phyloP scores from a whole-genome alignment of 2,888 invertebrate species.

The Tenthredo notha region DNA sequence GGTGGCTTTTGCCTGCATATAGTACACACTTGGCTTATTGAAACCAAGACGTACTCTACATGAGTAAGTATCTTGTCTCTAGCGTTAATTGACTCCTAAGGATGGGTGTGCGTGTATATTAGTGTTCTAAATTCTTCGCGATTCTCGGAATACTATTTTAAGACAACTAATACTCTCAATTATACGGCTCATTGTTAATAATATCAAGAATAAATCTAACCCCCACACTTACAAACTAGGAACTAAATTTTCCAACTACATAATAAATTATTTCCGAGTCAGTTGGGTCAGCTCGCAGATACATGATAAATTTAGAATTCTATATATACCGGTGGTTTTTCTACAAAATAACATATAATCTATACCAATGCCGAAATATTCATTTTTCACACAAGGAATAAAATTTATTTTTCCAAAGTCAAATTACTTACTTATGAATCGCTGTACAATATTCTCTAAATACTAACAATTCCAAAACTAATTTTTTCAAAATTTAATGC shows the following conservation, averaged over 20 bases:
- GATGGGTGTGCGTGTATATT: constrained; percentile 63
- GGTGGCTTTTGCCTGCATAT: constrained; percentile 61
- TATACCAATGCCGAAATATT: not conserved
- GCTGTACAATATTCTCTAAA: not conserved
- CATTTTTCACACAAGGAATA: not conserved
- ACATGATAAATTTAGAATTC: not conserved
- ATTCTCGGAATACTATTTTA: constrained; percentile 69
- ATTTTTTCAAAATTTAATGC: no score
- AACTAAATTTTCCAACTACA: not conserved
- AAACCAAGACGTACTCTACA: constrained; percentile 49
- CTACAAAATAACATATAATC: not conserved
- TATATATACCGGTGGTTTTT: not conserved
- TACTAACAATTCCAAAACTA: not conserved
- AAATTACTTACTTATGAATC: not conserved
- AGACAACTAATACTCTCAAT: constrained; percentile 47
- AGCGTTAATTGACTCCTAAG: constrained; percentile 66
- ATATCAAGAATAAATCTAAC: not conserved
- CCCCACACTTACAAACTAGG: not conserved
- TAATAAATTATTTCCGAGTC: constrained; percentile 22
- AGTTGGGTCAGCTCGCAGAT: not conserved
- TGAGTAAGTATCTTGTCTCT: constrained; percentile 50
- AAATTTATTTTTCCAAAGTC: constrained; percentile 11
- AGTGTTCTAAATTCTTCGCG: constrained; percentile 70
- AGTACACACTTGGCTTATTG: not conserved
- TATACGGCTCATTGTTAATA: not conserved